These are phyloP conservation scores for Thunnus albacares DNA, from an alignment of 2,797 vertebrate genomes.

Conservation along the genomic window DNA sequence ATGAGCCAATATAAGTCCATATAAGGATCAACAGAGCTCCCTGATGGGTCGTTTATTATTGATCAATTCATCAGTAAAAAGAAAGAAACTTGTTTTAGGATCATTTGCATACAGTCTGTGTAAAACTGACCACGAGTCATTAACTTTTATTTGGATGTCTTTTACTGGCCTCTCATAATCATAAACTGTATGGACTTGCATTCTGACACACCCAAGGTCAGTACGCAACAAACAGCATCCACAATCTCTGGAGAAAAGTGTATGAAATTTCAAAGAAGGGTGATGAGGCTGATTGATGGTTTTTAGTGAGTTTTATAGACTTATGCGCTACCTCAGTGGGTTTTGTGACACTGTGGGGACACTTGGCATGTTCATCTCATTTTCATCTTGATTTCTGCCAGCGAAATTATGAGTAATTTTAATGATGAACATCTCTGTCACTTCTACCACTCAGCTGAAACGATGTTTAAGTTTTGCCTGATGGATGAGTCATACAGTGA, in stretches of 20 bases:
- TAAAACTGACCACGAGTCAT: slow-evolving; percentile 49
- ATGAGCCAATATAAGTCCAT: slow-evolving; percentile 37
- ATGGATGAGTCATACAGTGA: slow-evolving; percentile 26
- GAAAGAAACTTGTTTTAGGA: slow-evolving; percentile 15
- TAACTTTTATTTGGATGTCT: slow-evolving; percentile 61
- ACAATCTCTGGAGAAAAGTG: neutral
- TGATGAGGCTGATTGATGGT: slow-evolving; percentile 40
- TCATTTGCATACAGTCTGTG: slow-evolving; percentile 53
- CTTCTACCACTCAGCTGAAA: slow-evolving; percentile 32
- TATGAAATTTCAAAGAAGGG: neutral
- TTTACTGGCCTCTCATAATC: slow-evolving; percentile 61
- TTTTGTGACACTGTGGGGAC: slow-evolving; percentile 8
- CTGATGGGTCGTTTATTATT: slow-evolving; percentile 55
- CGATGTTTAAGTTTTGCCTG: slow-evolving; percentile 17
- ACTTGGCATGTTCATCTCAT: slow-evolving; percentile 24
- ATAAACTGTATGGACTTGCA: slow-evolving; percentile 46
- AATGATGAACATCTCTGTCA: slow-evolving; percentile 48
- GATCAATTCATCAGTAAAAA: slow-evolving; percentile 53
- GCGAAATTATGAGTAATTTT: slow-evolving; percentile 12
- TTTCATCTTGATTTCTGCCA: slow-evolving; percentile 32
- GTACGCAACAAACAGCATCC: slow-evolving; percentile 38
- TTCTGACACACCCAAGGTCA: slow-evolving; percentile 66
- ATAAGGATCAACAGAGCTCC: slow-evolving; percentile 34
- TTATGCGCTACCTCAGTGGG: neutral
- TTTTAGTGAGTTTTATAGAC: slow-evolving; percentile 1